Evolutionary conservation across 2,888 invertebrate genomes (phyloP).

Genomic region (Prostheceraeus crozeri): DNA sequence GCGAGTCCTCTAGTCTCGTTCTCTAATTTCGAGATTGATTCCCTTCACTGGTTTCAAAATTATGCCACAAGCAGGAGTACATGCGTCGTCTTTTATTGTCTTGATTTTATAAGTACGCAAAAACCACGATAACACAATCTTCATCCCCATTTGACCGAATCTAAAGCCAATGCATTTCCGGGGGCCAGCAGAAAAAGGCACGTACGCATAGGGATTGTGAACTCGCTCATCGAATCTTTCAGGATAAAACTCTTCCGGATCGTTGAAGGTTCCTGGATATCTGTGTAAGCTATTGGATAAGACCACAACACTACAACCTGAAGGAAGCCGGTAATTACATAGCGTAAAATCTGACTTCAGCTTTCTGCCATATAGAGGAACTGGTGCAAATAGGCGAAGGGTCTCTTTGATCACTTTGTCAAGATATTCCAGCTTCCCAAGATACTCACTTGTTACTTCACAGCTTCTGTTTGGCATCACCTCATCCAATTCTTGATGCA

Average conservation of each 20-base stretch:
- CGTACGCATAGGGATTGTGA: constrained; percentile 60
- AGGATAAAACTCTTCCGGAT: constrained; percentile 70
- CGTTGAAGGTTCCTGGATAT: constrained; percentile 63
- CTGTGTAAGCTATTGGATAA: constrained; percentile 59
- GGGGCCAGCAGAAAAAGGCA: constrained; percentile 59
- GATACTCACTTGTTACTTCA: too few species aligned
- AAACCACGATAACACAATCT: constrained; percentile 61
- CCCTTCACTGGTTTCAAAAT: too few species aligned
- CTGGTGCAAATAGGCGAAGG: constrained; percentile 58
- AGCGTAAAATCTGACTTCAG: constrained; percentile 50
- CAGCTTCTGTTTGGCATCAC: too few species aligned
- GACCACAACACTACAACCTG: constrained; percentile 47
- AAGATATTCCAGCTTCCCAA: constrained; percentile 57
- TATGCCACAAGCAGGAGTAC: too few species aligned
- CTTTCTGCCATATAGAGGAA: constrained; percentile 57
- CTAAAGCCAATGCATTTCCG: constrained; percentile 60
- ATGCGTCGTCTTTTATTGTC: neutral
- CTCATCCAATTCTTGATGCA: constrained; percentile 58
- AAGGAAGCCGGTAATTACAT: constrained; percentile 47
- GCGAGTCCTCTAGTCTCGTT: too few species aligned
- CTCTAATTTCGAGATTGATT: too few species aligned
- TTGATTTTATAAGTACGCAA: constrained; percentile 54
- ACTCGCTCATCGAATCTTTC: constrained; percentile 63
- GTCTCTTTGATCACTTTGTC: constrained; percentile 59
- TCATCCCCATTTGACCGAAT: constrained; percentile 58